Conservation (phyloP, 92 coral and sea anemone species). For the Phenganax marumi region DNA sequence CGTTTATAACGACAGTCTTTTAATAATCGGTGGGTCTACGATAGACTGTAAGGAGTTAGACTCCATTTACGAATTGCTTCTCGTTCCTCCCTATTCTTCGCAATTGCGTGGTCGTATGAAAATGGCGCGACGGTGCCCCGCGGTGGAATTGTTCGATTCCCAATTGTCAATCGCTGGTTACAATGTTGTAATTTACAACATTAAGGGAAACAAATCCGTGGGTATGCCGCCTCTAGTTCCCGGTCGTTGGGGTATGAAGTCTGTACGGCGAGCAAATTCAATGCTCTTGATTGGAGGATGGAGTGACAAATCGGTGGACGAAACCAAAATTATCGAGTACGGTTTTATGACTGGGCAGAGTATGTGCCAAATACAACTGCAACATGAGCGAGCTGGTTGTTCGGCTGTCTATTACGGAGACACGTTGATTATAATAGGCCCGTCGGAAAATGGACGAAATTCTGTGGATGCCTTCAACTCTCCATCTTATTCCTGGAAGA, state of each 20-base stretch:
- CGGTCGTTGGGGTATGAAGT: not conserved
- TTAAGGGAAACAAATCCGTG: not conserved
- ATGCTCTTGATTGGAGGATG: not conserved
- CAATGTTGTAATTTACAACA: not conserved
- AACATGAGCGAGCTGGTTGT: not conserved
- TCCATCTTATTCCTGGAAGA: not conserved
- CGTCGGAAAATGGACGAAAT: not conserved
- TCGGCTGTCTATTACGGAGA: not conserved
- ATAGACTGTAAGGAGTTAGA: not conserved
- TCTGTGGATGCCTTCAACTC: not conserved
- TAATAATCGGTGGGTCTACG: not conserved
- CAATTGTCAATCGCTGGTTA: not conserved
- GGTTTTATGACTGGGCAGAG: not conserved
- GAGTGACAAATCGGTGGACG: not conserved
- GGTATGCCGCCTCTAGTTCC: not conserved
- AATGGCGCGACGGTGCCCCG: not conserved
- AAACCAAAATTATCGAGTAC: not conserved
- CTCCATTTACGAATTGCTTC: not conserved
- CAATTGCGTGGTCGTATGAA: not conserved
- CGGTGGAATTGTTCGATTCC: not conserved
- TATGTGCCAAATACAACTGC: not conserved
- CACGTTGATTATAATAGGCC: not conserved
- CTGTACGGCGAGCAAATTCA: not conserved
- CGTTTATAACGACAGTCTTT: not conserved
- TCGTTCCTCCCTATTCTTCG: constrained; percentile 4